phyloP scores from a whole-genome alignment of 2,888 invertebrate species.

The Torymus texanus region DNA sequence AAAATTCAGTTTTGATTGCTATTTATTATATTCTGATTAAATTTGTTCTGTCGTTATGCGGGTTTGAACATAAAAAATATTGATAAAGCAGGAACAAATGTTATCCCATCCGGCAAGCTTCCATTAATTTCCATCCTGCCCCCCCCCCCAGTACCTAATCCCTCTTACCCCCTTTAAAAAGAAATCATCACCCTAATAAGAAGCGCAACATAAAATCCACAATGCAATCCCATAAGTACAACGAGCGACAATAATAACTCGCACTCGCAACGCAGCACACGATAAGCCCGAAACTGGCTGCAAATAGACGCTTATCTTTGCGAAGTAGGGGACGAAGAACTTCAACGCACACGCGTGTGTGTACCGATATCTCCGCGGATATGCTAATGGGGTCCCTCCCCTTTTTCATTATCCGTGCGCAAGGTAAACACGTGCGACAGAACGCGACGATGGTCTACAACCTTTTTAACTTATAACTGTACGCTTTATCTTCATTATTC shows the following conservation, averaged over 20 bases:
- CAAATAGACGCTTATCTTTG: conserved; percentile 34
- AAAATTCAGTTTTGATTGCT: too few species aligned
- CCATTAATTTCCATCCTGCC: too few species aligned
- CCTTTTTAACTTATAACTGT: not conserved
- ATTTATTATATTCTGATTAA: too few species aligned
- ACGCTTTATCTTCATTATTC: conserved; percentile 42
- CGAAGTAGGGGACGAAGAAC: not conserved
- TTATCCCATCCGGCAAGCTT: too few species aligned
- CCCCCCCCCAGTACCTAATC: too few species aligned
- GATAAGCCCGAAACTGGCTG: conserved; percentile 43
- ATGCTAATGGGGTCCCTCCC: conserved; percentile 59
- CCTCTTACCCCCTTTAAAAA: too few species aligned
- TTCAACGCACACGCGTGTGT: conserved; percentile 21
- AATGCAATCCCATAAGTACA: not conserved
- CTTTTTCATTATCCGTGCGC: conserved; percentile 24
- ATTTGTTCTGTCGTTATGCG: too few species aligned
- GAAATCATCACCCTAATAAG: too few species aligned
- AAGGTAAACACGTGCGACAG: conserved; percentile 30
- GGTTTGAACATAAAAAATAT: too few species aligned
- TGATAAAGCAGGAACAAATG: too few species aligned
- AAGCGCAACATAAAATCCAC: too few species aligned
- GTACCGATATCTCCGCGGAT: conserved; percentile 57
- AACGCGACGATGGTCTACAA: conserved; percentile 28
- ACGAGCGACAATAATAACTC: conserved; percentile 36
- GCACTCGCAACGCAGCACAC: conserved; percentile 1